phyloP scores from a whole-genome alignment of 2,113 vertebrate species.

The Vulpes lagopus region DNA sequence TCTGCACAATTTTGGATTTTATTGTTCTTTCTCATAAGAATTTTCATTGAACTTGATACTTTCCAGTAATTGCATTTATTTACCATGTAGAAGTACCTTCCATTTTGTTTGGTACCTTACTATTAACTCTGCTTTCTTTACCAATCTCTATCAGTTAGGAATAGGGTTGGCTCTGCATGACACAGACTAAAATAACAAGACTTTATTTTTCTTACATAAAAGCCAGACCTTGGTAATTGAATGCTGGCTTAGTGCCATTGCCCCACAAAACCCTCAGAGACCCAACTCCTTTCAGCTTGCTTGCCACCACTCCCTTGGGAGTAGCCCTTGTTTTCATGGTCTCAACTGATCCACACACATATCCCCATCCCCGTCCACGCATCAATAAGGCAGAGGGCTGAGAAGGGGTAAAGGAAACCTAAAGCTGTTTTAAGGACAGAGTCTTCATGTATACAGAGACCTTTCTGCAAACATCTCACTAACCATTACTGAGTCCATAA shows the following conservation, averaged over 20 bases:
- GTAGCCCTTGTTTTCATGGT: constrained; percentile 24
- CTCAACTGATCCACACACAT: background rate
- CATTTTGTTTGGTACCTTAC: background rate
- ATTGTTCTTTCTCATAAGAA: background rate
- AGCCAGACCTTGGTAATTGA: background rate
- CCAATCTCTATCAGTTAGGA: background rate
- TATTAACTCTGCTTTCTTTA: background rate
- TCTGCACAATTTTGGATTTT: background rate
- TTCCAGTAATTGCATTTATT: constrained; percentile 17
- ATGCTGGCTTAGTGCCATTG: background rate
- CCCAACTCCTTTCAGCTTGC: background rate
- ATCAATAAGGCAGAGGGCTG: background rate
- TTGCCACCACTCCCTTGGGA: background rate
- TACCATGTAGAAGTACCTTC: background rate
- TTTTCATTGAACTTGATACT: background rate
- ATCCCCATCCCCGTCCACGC: background rate
- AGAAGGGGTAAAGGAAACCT: background rate
- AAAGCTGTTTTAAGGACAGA: background rate
- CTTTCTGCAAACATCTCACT: background rate
- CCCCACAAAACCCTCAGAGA: background rate
- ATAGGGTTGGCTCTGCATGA: background rate
- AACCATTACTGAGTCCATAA: background rate
- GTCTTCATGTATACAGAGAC: background rate
- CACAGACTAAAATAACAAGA: background rate
- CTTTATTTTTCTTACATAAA: background rate